These are phyloP conservation scores for Hirtodrosophila confusa DNA, from an alignment of 2,888 invertebrate species.

Conservation along the genomic window DNA sequence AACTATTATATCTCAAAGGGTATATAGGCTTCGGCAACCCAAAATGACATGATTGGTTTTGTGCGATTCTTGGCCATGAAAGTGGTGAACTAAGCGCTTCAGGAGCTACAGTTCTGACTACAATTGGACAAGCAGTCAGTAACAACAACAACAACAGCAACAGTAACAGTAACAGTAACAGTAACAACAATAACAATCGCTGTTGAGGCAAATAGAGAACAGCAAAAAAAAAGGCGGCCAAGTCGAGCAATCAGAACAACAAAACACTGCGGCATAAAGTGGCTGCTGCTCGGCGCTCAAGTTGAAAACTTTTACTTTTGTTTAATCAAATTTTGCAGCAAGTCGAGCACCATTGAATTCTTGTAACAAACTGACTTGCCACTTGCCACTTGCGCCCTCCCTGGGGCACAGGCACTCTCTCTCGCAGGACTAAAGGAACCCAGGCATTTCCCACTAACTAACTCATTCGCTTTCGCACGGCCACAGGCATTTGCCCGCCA, in stretches of 20 bases:
- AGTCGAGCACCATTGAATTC: slow-evolving; percentile 70
- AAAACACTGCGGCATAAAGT: slow-evolving; percentile 43
- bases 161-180: slow-evolving; percentile 12
- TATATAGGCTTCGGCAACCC: no score
- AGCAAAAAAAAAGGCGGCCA: slow-evolving; percentile 19
- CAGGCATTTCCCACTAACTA: slow-evolving; percentile 47
- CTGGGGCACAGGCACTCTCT: background rate
- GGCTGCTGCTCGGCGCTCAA: slow-evolving; percentile 44
- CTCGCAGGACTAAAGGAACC: slow-evolving; percentile 22
- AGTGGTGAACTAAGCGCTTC: slow-evolving; percentile 49
- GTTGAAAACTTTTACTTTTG: slow-evolving; percentile 76
- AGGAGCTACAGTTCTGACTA: slow-evolving; percentile 36
- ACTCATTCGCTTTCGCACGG: slow-evolving; percentile 45
- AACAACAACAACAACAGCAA: slow-evolving; percentile 16
- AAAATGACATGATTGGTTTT: slow-evolving; percentile 15
- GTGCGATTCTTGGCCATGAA: slow-evolving; percentile 62
- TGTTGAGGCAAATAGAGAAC: background rate
- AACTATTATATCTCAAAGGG: no score
- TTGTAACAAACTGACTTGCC: slow-evolving; percentile 56
- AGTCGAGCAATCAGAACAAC: slow-evolving; percentile 50
- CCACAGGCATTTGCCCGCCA: slow-evolving; percentile 44
- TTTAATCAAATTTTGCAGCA: slow-evolving; percentile 77
- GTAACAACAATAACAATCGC: slow-evolving; percentile 17
- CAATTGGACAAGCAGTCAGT: slow-evolving; percentile 29
- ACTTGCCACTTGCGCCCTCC: slow-evolving; percentile 5